Evolutionary conservation across 2,113 vertebrate genomes (phyloP).

Genomic region (Myotis lucifugus): DNA sequence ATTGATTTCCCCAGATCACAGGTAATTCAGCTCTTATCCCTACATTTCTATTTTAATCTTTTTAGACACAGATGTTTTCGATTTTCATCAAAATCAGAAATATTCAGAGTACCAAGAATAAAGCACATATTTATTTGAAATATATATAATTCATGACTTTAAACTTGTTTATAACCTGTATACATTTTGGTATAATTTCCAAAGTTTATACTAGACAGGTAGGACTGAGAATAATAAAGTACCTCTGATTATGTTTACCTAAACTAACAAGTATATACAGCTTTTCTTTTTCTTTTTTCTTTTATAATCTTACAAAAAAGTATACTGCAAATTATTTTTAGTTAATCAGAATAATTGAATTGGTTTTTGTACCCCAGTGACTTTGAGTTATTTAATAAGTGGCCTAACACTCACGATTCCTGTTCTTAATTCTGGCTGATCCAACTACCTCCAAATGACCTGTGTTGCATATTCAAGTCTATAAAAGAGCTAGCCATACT

Average conservation of each 20-base stretch:
- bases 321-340: slow-evolving; percentile 1
- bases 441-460: not conserved
- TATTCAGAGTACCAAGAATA: slow-evolving; percentile 8
- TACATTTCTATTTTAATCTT: slow-evolving; percentile 27
- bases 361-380: not conserved
- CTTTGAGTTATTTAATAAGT: not conserved
- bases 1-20: slow-evolving; percentile 42
- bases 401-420: not conserved
- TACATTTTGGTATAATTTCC: slow-evolving; percentile 12
- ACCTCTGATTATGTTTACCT: not conserved
- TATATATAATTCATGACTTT: not conserved
- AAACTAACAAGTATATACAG: not conserved
- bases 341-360: slow-evolving; percentile 39
- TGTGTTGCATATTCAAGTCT: not conserved
- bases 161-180: not conserved
- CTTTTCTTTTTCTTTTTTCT: not conserved
- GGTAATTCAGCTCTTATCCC: slow-evolving; percentile 53
- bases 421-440: not conserved
- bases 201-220: not conserved
- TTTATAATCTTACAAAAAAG: slow-evolving; percentile 36
- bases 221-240: slow-evolving; percentile 17
- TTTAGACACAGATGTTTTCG: slow-evolving; percentile 7
- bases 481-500: not conserved
- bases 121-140: slow-evolving; percentile 21
- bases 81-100: slow-evolving; percentile 60